Conservation (phyloP, 1,140 invertebrate species). For the Cherax quadricarinatus region DNA sequence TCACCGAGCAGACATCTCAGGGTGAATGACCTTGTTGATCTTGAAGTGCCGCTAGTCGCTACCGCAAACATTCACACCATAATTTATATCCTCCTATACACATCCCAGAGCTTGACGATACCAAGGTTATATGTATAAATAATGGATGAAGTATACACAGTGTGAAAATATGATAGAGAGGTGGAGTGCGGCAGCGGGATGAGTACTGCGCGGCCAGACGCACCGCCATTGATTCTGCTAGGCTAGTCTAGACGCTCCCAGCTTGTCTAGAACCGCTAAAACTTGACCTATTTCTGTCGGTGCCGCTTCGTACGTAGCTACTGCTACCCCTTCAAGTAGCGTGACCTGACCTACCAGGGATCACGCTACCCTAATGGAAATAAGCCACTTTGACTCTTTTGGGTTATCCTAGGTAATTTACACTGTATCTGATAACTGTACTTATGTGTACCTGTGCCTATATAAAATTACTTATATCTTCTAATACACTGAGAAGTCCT, state of each 20-base stretch:
- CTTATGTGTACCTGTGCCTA: too few species aligned
- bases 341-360: too few species aligned
- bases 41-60: background rate
- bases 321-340: background rate
- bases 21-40: slow-evolving; percentile 41
- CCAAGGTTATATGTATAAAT: background rate
- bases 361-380: too few species aligned
- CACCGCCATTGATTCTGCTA: slow-evolving; percentile 20
- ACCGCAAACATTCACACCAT: background rate
- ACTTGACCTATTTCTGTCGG: background rate
- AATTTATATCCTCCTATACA: background rate
- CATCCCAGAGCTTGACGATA: background rate
- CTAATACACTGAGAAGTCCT: too few species aligned
- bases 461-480: too few species aligned
- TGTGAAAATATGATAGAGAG: background rate
- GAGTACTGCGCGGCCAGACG: slow-evolving; percentile 20
- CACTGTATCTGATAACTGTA: too few species aligned
- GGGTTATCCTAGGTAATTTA: too few species aligned
- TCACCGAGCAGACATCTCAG: slow-evolving; percentile 18
- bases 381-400: too few species aligned
- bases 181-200: background rate
- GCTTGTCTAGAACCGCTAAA: slow-evolving; percentile 12
- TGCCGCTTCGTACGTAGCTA: background rate
- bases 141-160: background rate
- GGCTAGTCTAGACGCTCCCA: slow-evolving; percentile 16